Percentiles rank a stretch among this genome's conserved stretches.
These are phyloP conservation scores for Cetonia aurata DNA, from an alignment of 2,888 invertebrate genomes.

Conservation along the genomic window DNA sequence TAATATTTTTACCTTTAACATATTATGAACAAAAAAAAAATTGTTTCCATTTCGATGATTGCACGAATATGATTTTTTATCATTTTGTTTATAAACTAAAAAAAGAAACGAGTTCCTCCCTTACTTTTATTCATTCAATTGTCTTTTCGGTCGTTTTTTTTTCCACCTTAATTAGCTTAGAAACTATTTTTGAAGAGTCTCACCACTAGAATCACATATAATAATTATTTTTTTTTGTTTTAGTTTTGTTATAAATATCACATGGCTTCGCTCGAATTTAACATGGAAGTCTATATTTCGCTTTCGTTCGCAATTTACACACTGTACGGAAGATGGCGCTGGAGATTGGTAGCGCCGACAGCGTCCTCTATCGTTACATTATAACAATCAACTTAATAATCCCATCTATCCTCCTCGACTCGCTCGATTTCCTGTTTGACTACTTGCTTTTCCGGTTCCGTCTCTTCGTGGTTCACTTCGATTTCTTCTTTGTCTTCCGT, in stretches of 20 bases:
- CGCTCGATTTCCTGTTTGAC: slow-evolving; percentile 53
- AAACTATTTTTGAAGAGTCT: slow-evolving; percentile 15
- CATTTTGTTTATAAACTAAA: slow-evolving; percentile 8
- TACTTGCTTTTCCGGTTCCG: slow-evolving; percentile 56
- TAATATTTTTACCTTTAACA: slow-evolving; percentile 26
- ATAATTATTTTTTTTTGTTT: slow-evolving; percentile 43
- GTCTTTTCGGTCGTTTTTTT: slow-evolving; percentile 9
- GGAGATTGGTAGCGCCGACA: slow-evolving; percentile 4
- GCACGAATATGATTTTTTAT: slow-evolving; percentile 47
- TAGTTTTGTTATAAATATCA: slow-evolving; percentile 47
- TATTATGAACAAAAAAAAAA: slow-evolving; percentile 52
- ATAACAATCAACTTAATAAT: slow-evolving; percentile 65
- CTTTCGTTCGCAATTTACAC: neutral
- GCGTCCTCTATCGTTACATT: slow-evolving; percentile 27
- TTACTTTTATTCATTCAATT: slow-evolving; percentile 9
- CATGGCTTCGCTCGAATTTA: slow-evolving; percentile 26
- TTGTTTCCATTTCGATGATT: slow-evolving; percentile 52
- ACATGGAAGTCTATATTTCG: slow-evolving; percentile 25
- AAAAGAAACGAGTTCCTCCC: slow-evolving; percentile 13
- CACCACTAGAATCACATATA: slow-evolving; percentile 41
- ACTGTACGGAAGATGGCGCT: slow-evolving; percentile 20
- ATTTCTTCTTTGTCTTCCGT: slow-evolving; percentile 53
- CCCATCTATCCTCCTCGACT: slow-evolving; percentile 74
- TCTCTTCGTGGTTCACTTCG: slow-evolving; percentile 50
- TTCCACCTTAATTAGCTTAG: slow-evolving; percentile 19